Evolutionary conservation across 2,888 invertebrate genomes (phyloP), one percentile per base, ranked within the genome.

Genomic region (Lampropteryx suffumata): DNA sequence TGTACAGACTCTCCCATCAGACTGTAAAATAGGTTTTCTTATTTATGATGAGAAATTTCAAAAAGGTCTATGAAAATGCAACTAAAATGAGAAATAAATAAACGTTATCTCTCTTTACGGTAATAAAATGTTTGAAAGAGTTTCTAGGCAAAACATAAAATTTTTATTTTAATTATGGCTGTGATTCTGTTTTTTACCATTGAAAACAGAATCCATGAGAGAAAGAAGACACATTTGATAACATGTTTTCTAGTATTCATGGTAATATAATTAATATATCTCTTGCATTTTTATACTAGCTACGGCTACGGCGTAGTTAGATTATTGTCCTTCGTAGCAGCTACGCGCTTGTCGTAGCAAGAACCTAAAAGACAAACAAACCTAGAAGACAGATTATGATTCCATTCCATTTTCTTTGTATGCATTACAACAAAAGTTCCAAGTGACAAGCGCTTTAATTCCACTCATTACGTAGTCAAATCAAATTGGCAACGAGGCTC

Each of bases 381-480:
- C 7, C 6, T 24, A n/a, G n/a, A n/a, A n/a, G 4, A 24, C 24
- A 17, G 17, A 17, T 24, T 24, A 7, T 6, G 24, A 3, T 34
- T 32, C 39, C 28, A 13, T 34, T 27, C 37, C 3, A 49, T 47
- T 39, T 41, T 52, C 39, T 52, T 9, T 30, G 28, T 45, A 34
- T 29, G 62, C 55, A 60, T 64, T 61, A 65, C 69, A 68, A 69
- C 74, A 69, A 62, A 65, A 72, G 79, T 77, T 72, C 66, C 72
- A 77, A 77, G 73, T 73, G 67, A 67, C 71, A 73, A 69, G 83
- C 82, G 79, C 84, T 82, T 67, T 71, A 76, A 75, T 81, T 82
- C 79, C 83, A 77, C 75, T 81, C 79, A 78, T 83, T 81, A 79
- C 66, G 60, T 73, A 78, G 68, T 78, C 64, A 69, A 83, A 82